These are phyloP conservation scores for Chymomyza procnemis DNA, from an alignment of 2,888 invertebrate genomes.

Conservation along the genomic window DNA sequence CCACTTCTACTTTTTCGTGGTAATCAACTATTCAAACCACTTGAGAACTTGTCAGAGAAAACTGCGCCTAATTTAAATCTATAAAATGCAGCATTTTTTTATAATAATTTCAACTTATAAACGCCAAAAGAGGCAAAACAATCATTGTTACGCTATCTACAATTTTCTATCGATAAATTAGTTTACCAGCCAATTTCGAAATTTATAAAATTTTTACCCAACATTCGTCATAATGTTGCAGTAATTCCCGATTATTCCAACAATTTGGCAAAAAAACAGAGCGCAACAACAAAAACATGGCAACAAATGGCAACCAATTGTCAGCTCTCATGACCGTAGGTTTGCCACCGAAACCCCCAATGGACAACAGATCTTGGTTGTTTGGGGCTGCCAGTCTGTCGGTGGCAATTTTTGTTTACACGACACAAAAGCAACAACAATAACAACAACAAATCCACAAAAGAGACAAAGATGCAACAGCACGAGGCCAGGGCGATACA, in stretches of 20 bases:
- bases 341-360: slow-evolving; percentile 11
- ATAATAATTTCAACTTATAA: no score
- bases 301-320: slow-evolving; percentile 22
- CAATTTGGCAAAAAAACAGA: slow-evolving; percentile 34
- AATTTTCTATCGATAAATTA: no score
- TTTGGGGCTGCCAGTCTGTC: slow-evolving; percentile 36
- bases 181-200: not conserved
- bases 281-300: slow-evolving; percentile 31
- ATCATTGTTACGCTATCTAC: no score
- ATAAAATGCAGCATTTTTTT: no score
- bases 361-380: slow-evolving; percentile 62
- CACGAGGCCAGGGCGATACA: slow-evolving; percentile 33
- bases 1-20: no score
- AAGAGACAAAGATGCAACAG: slow-evolving; percentile 38
- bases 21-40: no score
- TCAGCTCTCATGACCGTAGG: not conserved
- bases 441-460: slow-evolving; percentile 14
- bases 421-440: slow-evolving; percentile 48
- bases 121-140: no score
- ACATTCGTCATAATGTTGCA: not conserved
- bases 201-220: not conserved
- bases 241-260: slow-evolving; percentile 14
- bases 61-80: no score
- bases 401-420: slow-evolving; percentile 59
- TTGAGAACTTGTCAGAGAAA: no score